Percentiles rank a stretch among this genome's conserved stretches.
Conservation (phyloP, 2,888 invertebrate species). For the Volucella inflata region DNA sequence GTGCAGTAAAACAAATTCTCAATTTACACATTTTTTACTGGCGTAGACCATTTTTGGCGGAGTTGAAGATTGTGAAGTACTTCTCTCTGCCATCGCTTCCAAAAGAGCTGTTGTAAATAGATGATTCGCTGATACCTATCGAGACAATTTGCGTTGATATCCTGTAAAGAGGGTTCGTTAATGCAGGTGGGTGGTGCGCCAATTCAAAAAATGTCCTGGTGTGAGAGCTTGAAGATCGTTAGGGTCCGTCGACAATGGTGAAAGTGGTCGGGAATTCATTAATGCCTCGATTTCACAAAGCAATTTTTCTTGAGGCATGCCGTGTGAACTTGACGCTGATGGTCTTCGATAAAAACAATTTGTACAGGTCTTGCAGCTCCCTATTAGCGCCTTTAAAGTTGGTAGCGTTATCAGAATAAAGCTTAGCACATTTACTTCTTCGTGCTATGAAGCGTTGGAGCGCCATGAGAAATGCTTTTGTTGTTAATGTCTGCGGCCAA, state of each 20-base stretch:
- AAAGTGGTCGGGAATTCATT: background rate
- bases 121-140: background rate
- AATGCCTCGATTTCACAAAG: background rate
- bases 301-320: background rate
- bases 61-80: too few relatives aligned
- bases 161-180: too few relatives aligned
- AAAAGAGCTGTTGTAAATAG: background rate
- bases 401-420: constrained; percentile 30
- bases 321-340: background rate
- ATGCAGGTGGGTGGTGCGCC: background rate
- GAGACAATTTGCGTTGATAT: too few relatives aligned
- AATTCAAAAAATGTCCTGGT: constrained; percentile 1
- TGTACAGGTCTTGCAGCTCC: constrained; percentile 4
- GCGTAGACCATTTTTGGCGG: background rate
- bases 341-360: constrained; percentile 8
- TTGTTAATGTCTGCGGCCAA: background rate
- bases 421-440: too few relatives aligned
- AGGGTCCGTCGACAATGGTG: background rate
- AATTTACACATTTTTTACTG: background rate
- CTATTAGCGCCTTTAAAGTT: constrained; percentile 4
- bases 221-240: constrained; percentile 2
- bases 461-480: background rate
- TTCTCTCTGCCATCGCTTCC: constrained; percentile 1
- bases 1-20: background rate
- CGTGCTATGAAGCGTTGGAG: background rate